Percentiles rank a stretch among this genome's conserved stretches.
Evolutionary conservation across 2,888 invertebrate genomes (phyloP).

Genomic region (Lepidochrysops patricia): DNA sequence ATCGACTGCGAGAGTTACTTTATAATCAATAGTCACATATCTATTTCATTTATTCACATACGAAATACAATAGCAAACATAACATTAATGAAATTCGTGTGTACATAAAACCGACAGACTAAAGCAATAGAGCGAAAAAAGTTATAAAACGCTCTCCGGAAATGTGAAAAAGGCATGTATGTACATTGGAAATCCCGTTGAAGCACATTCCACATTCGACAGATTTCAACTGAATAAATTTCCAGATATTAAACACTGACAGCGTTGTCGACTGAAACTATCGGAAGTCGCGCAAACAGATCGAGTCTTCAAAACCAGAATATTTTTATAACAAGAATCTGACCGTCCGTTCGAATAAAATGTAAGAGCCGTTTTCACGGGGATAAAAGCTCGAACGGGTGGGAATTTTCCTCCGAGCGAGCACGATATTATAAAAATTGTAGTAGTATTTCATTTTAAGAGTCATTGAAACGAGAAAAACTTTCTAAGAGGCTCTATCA

Average conservation of each 20-base stretch:
- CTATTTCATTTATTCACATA: not conserved
- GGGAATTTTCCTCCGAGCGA: not conserved
- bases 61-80: not conserved
- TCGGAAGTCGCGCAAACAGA: not conserved
- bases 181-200: not conserved
- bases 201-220: not conserved
- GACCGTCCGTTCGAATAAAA: not conserved
- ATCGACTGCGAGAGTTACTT: not conserved
- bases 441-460: not conserved
- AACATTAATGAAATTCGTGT: not conserved
- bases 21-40: no score
- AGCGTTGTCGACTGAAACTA: not conserved
- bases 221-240: slow-evolving; percentile 2
- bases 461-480: not conserved
- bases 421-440: not conserved
- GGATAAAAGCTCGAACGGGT: not conserved
- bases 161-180: not conserved
- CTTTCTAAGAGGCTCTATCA: not conserved
- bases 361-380: not conserved
- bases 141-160: not conserved
- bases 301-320: not conserved
- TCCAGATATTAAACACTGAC: not conserved
- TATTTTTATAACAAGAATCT: not conserved
- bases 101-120: not conserved
- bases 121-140: not conserved